A percentile compares a stretch with the other conserved stretches of the same genome.
These are phyloP conservation scores for Macropodus opercularis DNA, from an alignment of 2,797 vertebrate genomes.

Conservation along the genomic window DNA sequence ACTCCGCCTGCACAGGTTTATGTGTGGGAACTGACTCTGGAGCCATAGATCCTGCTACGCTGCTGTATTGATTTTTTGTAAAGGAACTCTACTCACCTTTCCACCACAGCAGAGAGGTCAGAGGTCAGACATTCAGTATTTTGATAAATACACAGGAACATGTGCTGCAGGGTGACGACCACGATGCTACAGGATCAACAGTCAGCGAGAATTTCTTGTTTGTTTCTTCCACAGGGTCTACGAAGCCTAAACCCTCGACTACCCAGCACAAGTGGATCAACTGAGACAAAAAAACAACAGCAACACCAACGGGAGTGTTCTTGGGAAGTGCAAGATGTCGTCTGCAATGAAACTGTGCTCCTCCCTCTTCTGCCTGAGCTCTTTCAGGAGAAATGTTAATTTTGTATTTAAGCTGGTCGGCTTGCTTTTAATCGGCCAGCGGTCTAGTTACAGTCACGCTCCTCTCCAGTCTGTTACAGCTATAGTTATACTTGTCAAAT, in stretches of 20 bases:
- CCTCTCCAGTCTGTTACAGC: constrained; percentile 54
- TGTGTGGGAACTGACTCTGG: background rate
- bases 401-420: constrained; percentile 57
- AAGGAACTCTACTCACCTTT: background rate
- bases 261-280: constrained; percentile 36
- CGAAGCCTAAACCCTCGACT: constrained; percentile 73
- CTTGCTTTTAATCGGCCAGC: constrained; percentile 43
- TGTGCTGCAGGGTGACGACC: background rate
- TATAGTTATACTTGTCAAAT: constrained; percentile 45
- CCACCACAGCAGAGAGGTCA: background rate
- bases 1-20: background rate
- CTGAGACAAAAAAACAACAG: constrained; percentile 27
- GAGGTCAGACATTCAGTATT: constrained; percentile 14
- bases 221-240: constrained; percentile 77
- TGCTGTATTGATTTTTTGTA: constrained; percentile 34
- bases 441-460: constrained; percentile 53
- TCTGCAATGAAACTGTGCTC: constrained; percentile 58
- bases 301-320: constrained; percentile 56
- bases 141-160: background rate
- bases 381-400: constrained; percentile 65
- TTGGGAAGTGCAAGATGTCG: constrained; percentile 55
- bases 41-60: background rate
- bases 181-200: constrained; percentile 3
- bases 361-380: constrained; percentile 62
- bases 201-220: background rate